These are phyloP conservation scores for Erebia ligea DNA, from an alignment of 2,888 invertebrate genomes.

Conservation along the genomic window DNA sequence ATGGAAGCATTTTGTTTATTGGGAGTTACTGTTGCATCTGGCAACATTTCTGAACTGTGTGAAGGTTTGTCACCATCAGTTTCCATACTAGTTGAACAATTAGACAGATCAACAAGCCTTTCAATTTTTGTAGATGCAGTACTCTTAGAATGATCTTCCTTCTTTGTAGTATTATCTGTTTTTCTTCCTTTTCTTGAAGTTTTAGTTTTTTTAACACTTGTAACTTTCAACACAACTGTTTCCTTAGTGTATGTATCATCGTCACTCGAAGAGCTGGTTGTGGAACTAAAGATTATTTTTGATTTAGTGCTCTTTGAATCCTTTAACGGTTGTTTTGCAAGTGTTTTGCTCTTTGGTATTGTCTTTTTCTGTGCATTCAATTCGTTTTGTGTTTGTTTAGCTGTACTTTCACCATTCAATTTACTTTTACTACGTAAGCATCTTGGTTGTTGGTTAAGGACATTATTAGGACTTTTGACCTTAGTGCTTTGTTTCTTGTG, in stretches of 20 bases:
- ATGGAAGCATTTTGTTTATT: background rate
- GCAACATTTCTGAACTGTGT: constrained; percentile 45
- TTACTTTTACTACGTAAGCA: constrained; percentile 2
- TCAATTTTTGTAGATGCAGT: background rate
- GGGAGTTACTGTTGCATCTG: constrained; percentile 27
- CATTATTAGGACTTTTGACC: background rate
- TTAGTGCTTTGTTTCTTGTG: background rate
- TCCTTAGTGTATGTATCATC: background rate
- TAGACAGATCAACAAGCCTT: background rate
- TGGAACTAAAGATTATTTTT: background rate
- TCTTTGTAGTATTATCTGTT: background rate
- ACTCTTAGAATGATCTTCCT: background rate
- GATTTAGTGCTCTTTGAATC: background rate
- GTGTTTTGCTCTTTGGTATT: background rate
- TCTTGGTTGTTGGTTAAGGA: background rate
- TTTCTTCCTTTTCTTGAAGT: background rate
- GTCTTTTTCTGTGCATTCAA: background rate
- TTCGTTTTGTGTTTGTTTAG: background rate
- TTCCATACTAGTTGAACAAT: background rate
- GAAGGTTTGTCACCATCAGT: constrained; percentile 2
- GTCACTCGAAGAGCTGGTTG: background rate
- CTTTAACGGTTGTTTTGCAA: background rate
- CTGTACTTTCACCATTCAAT: background rate
- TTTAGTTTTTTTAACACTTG: background rate
- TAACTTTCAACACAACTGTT: background rate